Percentiles rank a stretch among this genome's conserved stretches.
Conservation (phyloP, 2,113 vertebrate genomes). For the Gracilinanus agilis region DNA sequence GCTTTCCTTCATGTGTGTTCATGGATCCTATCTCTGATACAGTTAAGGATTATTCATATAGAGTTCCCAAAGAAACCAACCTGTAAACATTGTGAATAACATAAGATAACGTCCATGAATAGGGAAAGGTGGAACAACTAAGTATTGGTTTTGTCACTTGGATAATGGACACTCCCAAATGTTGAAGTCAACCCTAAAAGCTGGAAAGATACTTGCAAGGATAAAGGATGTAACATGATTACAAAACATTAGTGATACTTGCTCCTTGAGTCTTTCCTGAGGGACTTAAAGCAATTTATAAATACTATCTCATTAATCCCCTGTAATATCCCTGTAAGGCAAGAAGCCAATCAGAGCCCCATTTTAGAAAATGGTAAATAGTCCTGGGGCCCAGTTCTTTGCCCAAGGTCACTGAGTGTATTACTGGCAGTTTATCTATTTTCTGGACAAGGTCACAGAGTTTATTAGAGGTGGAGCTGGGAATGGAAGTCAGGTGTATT, state of each 20-base stretch:
- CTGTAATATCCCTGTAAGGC: conserved; percentile 15
- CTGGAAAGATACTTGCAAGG: conserved; percentile 48
- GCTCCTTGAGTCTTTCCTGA: conserved; percentile 56
- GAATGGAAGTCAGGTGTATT: neutral
- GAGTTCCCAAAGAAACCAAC: conserved; percentile 35
- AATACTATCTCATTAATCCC: conserved; percentile 45
- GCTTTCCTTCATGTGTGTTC: neutral
- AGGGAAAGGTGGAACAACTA: conserved; percentile 24
- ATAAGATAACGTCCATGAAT: neutral
- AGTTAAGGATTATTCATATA: neutral
- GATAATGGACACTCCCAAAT: conserved; percentile 52
- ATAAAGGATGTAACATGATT: conserved; percentile 19
- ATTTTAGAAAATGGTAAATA: conserved; percentile 19
- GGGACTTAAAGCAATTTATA: conserved; percentile 39
- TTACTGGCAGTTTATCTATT: neutral
- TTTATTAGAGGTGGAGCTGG: conserved; percentile 7
- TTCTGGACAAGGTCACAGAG: neutral
- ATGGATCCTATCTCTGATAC: neutral
- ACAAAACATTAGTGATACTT: conserved; percentile 49
- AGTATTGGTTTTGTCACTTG: conserved; percentile 54
- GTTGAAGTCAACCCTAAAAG: conserved; percentile 41
- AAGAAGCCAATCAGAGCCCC: conserved; percentile 4
- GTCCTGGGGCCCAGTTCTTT: conserved; percentile 20
- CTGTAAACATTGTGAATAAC: neutral
- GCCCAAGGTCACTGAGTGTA: conserved; percentile 35